Conservation (phyloP, 2,888 invertebrate genomes). For the Catocala fraxini region DNA sequence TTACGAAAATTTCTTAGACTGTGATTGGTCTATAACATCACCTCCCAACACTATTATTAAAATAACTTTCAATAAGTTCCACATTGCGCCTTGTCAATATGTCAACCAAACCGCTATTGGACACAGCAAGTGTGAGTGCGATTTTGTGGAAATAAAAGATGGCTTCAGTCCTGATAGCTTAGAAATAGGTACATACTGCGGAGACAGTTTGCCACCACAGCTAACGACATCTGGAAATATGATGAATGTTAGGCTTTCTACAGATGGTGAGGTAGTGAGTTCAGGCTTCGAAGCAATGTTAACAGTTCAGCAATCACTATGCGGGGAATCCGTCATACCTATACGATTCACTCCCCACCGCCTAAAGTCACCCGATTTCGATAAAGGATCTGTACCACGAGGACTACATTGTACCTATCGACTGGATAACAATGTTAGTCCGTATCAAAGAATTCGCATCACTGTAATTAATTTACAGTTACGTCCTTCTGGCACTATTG, state of each 20-base stretch:
- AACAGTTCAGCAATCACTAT: constrained; percentile 44
- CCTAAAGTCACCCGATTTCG: constrained; percentile 72
- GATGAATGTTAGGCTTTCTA: constrained; percentile 89
- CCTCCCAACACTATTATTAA: constrained; percentile 88
- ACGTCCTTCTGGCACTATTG: constrained; percentile 50
- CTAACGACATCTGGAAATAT: constrained; percentile 88
- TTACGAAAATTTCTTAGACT: constrained; percentile 91
- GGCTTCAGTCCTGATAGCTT: constrained; percentile 90
- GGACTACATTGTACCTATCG: constrained; percentile 72
- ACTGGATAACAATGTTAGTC: constrained; percentile 47
- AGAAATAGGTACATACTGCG: constrained; percentile 90
- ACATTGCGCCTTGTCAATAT: constrained; percentile 80
- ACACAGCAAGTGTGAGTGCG: constrained; percentile 89
- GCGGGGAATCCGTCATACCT: constrained; percentile 62
- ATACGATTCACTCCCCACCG: constrained; percentile 52
- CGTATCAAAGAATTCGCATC: constrained; percentile 57
- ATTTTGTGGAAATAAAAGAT: constrained; percentile 92
- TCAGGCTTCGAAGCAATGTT: constrained; percentile 76
- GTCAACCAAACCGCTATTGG: constrained; percentile 74
- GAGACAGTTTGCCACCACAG: constrained; percentile 85
- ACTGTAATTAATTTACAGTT: constrained; percentile 65
- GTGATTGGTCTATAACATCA: constrained; percentile 91
- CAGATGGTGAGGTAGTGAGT: constrained; percentile 87
- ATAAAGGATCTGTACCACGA: constrained; percentile 63
- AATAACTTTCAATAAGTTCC: constrained; percentile 86